Evolutionary conservation across 2,888 invertebrate genomes (phyloP), one percentile per base, ranked within the genome.

Genomic region (Pyrrhosoma nymphula): DNA sequence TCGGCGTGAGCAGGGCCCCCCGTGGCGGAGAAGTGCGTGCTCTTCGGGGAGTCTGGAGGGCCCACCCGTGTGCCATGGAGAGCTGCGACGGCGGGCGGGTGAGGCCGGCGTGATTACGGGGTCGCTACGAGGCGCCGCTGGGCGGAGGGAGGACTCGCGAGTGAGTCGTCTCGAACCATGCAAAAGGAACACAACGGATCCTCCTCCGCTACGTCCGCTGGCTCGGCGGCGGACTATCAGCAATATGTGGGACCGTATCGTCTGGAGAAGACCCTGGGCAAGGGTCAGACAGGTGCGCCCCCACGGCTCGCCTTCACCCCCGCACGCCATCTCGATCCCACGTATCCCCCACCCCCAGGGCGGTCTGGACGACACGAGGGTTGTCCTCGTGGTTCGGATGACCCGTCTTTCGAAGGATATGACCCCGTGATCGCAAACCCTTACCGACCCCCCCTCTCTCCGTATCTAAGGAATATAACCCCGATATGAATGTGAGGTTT

Each of bases 171-270:
- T 93, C 93, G 93, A 93, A 93, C 69, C 93, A 93, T 93, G 93
- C 93, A 93, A 93, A 93, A 93, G 93, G 93, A 93, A 93, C 93
- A 93, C 93, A 93, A 93, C 93, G 93, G 93, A 63, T 93, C 93
- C 39, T 93, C 93, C 47, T 93, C 93, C 93, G 93, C 93, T 93
- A 55, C 93, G 93, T 93, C 93, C 93, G 93, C 93, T 93, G 93
- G 93, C 93, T 93, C 93, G 93, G 93, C 93, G 93, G 93, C 96
- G 95, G 98, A 98, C 97, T 98, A 98, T 97, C 98, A 99, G 97
- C 99, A 99, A 97, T 99, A 99, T 97, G 99, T 99, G 96, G 99
- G 99, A 96, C 99, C 99, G 95, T 99, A 99, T 97, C 98, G 99
- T 97, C 98, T 99, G 97, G 99, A 99, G 97, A 99, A 99, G 97